Evolutionary conservation across 2,797 vertebrate genomes (phyloP), one percentile per base, ranked within the genome.

Genomic region (Oreortyx pictus): DNA sequence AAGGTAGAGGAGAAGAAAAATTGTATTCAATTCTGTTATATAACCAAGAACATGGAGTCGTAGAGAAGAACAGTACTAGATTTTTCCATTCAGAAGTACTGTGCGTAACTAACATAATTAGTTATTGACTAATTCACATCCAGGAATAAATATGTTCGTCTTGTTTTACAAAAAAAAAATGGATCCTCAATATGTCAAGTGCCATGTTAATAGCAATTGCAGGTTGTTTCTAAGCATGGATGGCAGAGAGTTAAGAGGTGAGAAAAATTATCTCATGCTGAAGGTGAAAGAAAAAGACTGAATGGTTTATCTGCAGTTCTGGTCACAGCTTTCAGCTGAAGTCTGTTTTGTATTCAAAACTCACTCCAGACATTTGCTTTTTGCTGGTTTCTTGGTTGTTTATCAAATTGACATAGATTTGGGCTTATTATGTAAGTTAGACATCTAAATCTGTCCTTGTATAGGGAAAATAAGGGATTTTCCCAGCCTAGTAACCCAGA

Each of bases 341-440:
- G 39, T 31, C 46, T 92, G 23, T 17, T 88, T 85, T 83, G 41
- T 75, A 70, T 78, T 91, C 64, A 60, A 9, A 91, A 33, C 24
- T 89, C 66, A 89, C 0, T 4, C 56, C 76, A 89, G 59, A 59
- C 20, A 31, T 78, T 93, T 92, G 9, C 39, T 89, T 81, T 88
- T 88, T 93, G 56, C 75, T 22, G 59, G 39, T 92, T 94, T 78
- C 33, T 72, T 35, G 56, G 73, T 91, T 93, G 89, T 86, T 92
- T 92, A 66, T 91, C 73, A 70, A 13, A 29, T 88, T 73, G 47
- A 88, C 64, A 79, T 59, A 89, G 10, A 17, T 94, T 74, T 76
- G 29, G 61, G 25, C 29, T 77, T 2, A 0, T 88, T 56, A 59
- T 86, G 7, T 31, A 82, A 94, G 16, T 95, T 76, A 78, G 79